Percentiles rank a stretch among this genome's conserved stretches.
Evolutionary conservation across 2,797 vertebrate species (phyloP).

Genomic region (Petrocephalus schoutedeni): DNA sequence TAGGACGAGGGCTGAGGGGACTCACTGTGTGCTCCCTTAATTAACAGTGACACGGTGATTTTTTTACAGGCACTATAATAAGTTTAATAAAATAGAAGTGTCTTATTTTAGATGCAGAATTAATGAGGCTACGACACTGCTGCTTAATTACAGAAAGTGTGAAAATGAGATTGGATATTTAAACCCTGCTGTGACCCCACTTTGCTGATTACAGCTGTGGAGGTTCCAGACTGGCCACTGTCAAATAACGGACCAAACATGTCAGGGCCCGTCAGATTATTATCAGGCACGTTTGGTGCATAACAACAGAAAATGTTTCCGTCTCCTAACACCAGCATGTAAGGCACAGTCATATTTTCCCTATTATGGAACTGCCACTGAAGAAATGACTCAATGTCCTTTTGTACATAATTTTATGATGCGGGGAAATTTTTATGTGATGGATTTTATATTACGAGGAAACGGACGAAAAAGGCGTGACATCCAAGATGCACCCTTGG

Average conservation of each 20-base stretch:
- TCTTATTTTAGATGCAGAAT: slow-evolving; percentile 30
- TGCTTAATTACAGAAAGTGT: slow-evolving; percentile 27
- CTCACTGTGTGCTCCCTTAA: slow-evolving; percentile 12
- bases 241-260: slow-evolving; percentile 5
- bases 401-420: not conserved
- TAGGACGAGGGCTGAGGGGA: not conserved
- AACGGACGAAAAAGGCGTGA: not conserved
- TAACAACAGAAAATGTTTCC: slow-evolving; percentile 28
- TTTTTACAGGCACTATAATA: slow-evolving; percentile 20
- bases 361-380: slow-evolving; percentile 18
- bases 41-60: slow-evolving; percentile 19
- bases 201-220: slow-evolving; percentile 26
- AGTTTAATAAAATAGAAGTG: slow-evolving; percentile 25
- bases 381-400: not conserved
- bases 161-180: slow-evolving; percentile 23
- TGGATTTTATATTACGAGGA: not conserved
- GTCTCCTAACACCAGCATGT: slow-evolving; percentile 5
- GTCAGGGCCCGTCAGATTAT: slow-evolving; percentile 14
- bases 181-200: slow-evolving; percentile 21
- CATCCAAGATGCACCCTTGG: not conserved
- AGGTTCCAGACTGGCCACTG: not conserved
- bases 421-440: not conserved
- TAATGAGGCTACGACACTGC: slow-evolving; percentile 25
- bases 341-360: slow-evolving; percentile 29
- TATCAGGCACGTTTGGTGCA: slow-evolving; percentile 15